Evolutionary conservation across 2,113 vertebrate species (phyloP).

Genomic region (Dipodomys merriami): DNA sequence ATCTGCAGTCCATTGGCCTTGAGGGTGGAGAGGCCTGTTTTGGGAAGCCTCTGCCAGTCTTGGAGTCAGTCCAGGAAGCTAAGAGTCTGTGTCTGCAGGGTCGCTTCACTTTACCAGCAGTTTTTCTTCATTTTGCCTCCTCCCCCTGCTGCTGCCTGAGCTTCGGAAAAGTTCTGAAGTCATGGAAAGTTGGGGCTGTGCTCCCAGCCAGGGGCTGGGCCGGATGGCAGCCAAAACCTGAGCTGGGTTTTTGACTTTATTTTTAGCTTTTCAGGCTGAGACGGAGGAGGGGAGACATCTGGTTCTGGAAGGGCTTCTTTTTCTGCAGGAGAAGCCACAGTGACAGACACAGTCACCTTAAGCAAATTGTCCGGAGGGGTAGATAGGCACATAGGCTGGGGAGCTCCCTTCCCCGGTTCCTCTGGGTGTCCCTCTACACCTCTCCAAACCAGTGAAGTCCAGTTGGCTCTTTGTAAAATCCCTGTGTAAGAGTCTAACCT

Average conservation of each 20-base stretch:
- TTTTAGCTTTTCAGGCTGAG: conserved; percentile 80
- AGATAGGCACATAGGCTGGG: no score
- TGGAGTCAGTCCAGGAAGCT: conserved; percentile 21
- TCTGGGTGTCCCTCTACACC: background rate
- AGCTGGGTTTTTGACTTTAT: conserved; percentile 81
- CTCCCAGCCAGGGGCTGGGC: conserved; percentile 74
- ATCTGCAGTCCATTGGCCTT: background rate
- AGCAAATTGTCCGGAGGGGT: background rate
- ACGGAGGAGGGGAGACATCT: conserved; percentile 59
- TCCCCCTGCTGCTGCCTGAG: conserved; percentile 64
- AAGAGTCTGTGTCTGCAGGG: background rate
- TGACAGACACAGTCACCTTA: background rate
- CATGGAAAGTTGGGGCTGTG: conserved; percentile 81
- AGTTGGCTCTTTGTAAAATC: background rate
- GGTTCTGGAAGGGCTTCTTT: conserved; percentile 45
- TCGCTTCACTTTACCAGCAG: conserved; percentile 21
- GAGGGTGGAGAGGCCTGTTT: conserved; percentile 17
- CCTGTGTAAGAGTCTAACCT: background rate
- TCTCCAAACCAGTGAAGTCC: background rate
- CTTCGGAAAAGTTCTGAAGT: conserved; percentile 82
- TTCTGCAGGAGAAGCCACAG: background rate
- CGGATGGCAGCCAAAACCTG: conserved; percentile 77
- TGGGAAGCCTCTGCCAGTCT: conserved; percentile 21
- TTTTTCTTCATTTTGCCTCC: conserved; percentile 60
- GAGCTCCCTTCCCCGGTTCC: background rate